phyloP scores from a whole-genome alignment of 1,140 invertebrate species.

The Xylocopa sonorina region DNA sequence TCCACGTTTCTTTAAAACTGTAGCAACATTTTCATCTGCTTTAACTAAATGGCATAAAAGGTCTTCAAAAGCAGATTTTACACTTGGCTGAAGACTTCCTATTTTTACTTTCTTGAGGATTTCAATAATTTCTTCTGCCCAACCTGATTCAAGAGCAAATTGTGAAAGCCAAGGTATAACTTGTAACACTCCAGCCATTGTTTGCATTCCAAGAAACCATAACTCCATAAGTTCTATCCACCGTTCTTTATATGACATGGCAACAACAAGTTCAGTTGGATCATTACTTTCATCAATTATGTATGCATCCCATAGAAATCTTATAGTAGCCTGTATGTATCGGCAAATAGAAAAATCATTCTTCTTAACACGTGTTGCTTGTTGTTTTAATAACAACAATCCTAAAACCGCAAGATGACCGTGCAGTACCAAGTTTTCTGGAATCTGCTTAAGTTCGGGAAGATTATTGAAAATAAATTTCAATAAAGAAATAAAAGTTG shows the following conservation, averaged over 20 bases:
- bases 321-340: slow-evolving; percentile 93
- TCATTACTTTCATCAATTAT: slow-evolving; percentile 93
- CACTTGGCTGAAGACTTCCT: slow-evolving; percentile 90
- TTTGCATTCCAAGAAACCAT: slow-evolving; percentile 97
- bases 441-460: slow-evolving; percentile 91
- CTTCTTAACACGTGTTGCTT: slow-evolving; percentile 90
- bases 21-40: slow-evolving; percentile 88
- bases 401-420: slow-evolving; percentile 93
- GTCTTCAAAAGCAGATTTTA: slow-evolving; percentile 95
- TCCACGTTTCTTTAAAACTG: slow-evolving; percentile 92
- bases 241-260: slow-evolving; percentile 91
- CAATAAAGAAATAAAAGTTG: slow-evolving; percentile 89
- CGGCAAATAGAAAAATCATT: slow-evolving; percentile 93
- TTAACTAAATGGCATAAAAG: slow-evolving; percentile 92
- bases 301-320: slow-evolving; percentile 96
- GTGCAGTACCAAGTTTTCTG: slow-evolving; percentile 91
- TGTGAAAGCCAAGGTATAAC: slow-evolving; percentile 94
- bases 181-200: slow-evolving; percentile 90
- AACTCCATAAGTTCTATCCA: slow-evolving; percentile 95
- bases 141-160: slow-evolving; percentile 95
- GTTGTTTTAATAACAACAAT: slow-evolving; percentile 91
- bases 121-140: slow-evolving; percentile 92
- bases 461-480: slow-evolving; percentile 94
- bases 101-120: slow-evolving; percentile 91
- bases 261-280: slow-evolving; percentile 89